Conservation (phyloP, 2,797 vertebrate genomes). For the Lemur catta region DNA sequence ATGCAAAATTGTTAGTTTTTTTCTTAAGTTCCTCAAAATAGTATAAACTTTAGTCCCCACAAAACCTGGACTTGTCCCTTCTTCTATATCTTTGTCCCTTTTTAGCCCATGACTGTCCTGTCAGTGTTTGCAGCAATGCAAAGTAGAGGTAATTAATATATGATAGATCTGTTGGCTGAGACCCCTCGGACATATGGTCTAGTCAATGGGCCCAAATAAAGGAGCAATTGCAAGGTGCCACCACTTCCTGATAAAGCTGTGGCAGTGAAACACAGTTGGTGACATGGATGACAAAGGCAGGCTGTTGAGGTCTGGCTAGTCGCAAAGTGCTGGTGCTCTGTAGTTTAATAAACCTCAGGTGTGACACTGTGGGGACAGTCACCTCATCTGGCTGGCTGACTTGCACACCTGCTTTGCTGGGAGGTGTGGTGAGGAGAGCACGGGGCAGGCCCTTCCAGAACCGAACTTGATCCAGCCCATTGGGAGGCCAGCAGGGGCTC, state of each 20-base stretch:
- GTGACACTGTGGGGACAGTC: not conserved
- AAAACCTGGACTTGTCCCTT: not conserved
- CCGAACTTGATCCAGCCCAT: not conserved
- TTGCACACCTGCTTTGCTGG: not conserved
- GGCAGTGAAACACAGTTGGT: not conserved
- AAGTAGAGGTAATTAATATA: conserved; percentile 29
- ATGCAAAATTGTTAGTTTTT: not conserved
- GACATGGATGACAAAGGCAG: not conserved
- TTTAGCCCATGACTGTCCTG: not conserved
- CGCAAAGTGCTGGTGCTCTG: not conserved
- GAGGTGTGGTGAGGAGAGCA: not conserved
- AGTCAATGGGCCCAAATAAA: conserved; percentile 41
- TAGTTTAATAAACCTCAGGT: not conserved
- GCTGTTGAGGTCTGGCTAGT: not conserved
- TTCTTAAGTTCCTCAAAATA: not conserved
- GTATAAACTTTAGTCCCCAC: not conserved
- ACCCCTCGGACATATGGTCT: not conserved
- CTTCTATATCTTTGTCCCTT: not conserved
- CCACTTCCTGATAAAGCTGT: not conserved
- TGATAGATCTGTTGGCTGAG: not conserved
- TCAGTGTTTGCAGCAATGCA: not conserved
- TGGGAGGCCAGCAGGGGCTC: not conserved
- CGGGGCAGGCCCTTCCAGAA: not conserved
- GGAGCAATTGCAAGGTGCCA: conserved; percentile 28
- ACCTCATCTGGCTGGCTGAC: not conserved